Percentiles rank a stretch among this genome's conserved stretches.
Evolutionary conservation across 2,797 vertebrate genomes (phyloP).

Genomic region (Dicrostonyx torquatus): DNA sequence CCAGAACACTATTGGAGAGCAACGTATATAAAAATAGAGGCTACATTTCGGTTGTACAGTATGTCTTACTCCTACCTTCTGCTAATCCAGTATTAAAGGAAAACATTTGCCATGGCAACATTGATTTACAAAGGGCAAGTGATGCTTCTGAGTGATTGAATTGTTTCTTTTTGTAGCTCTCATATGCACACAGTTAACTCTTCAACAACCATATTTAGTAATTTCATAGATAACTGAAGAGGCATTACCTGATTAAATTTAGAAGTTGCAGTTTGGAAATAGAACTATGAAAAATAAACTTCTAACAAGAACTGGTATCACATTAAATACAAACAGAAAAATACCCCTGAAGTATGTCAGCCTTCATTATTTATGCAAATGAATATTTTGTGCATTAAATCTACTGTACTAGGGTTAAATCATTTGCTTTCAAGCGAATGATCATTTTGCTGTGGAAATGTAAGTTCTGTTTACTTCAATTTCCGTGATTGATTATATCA

Average conservation of each 20-base stretch:
- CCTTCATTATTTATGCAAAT: conserved; percentile 6
- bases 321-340: conserved; percentile 31
- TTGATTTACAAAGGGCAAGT: conserved; percentile 64
- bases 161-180: conserved; percentile 52
- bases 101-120: conserved; percentile 60
- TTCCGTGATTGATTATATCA: neutral
- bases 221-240: neutral
- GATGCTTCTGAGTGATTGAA: conserved; percentile 39
- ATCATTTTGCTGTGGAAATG: conserved; percentile 57
- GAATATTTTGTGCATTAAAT: neutral
- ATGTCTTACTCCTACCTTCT: conserved; percentile 1
- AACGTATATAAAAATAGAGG: neutral
- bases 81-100: conserved; percentile 8
- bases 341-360: conserved; percentile 9
- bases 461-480: conserved; percentile 36
- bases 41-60: neutral
- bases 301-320: neutral
- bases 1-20: conserved; percentile 42
- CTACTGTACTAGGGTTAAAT: conserved; percentile 21
- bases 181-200: conserved; percentile 24
- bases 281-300: conserved; percentile 38
- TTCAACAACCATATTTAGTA: neutral
- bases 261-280: conserved; percentile 41
- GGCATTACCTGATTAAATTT: neutral
- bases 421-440: conserved; percentile 47